Conservation (phyloP, 1,140 invertebrate genomes). For the Frieseomelitta varia region DNA sequence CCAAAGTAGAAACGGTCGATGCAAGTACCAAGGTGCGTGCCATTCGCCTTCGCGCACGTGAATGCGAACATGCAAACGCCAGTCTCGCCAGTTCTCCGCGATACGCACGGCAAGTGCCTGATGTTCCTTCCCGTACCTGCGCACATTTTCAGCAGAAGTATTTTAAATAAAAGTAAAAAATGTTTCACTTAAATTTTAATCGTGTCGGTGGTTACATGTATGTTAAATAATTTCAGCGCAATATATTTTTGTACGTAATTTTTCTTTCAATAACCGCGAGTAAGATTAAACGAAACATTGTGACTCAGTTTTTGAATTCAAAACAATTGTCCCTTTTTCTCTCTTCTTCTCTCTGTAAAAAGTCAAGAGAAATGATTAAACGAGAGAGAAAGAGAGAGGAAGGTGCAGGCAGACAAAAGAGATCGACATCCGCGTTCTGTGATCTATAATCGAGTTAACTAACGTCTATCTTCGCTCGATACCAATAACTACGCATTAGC, state of each 20-base stretch:
- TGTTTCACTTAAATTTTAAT: neutral
- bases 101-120: slow-evolving; percentile 92
- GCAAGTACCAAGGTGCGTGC: slow-evolving; percentile 94
- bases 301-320: neutral
- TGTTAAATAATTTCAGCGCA: neutral
- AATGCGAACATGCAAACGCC: slow-evolving; percentile 97
- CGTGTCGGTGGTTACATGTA: neutral
- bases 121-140: slow-evolving; percentile 92
- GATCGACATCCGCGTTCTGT: slow-evolving; percentile 29
- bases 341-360: neutral
- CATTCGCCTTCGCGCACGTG: slow-evolving; percentile 94
- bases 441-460: slow-evolving; percentile 15
- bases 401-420: neutral
- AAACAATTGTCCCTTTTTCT: neutral
- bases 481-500: slow-evolving; percentile 54
- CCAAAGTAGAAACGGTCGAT: slow-evolving; percentile 96
- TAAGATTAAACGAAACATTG: too few species aligned
- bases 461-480: slow-evolving; percentile 8
- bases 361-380: neutral
- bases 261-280: too few species aligned
- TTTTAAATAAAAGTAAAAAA: neutral
- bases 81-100: slow-evolving; percentile 88
- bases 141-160: slow-evolving; percentile 64
- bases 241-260: too few species aligned
- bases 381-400: neutral